Evolutionary conservation across 1,140 invertebrate genomes (phyloP).

Genomic region (Leucophenga varia): DNA sequence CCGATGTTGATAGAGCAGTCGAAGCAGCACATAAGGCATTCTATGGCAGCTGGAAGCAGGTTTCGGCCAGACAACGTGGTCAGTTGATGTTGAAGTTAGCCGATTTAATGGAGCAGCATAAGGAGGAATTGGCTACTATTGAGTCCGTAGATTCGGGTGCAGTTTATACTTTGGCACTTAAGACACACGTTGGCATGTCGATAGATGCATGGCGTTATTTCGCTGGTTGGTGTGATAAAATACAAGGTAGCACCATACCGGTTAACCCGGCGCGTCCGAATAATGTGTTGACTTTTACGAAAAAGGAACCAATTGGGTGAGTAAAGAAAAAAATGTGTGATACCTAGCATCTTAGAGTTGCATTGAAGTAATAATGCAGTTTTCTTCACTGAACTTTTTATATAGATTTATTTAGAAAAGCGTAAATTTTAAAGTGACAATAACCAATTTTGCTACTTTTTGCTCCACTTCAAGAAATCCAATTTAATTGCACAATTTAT

Average conservation of each 20-base stretch:
- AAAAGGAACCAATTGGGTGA: constrained; percentile 83
- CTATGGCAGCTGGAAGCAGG: constrained; percentile 85
- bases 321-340: constrained; percentile 7
- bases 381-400: too few species aligned
- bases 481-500: constrained; percentile 3
- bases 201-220: constrained; percentile 92
- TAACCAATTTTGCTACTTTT: background rate
- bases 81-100: constrained; percentile 78
- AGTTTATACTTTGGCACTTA: constrained; percentile 91
- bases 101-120: constrained; percentile 90
- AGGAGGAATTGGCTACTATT: constrained; percentile 91
- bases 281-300: constrained; percentile 77
- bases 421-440: too few species aligned
- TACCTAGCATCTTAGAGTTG: too few species aligned
- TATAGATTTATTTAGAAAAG: too few species aligned
- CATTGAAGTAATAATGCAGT: too few species aligned
- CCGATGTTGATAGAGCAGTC: constrained; percentile 87
- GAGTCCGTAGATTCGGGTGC: constrained; percentile 92
- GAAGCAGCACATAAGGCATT: constrained; percentile 84
- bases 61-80: constrained; percentile 80
- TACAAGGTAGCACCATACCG: constrained; percentile 88
- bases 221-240: constrained; percentile 94
- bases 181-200: constrained; percentile 93
- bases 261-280: constrained; percentile 87
- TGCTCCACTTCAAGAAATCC: too few species aligned